Evolutionary conservation across 2,113 vertebrate species (phyloP).

Genomic region (Panurus biarmicus): DNA sequence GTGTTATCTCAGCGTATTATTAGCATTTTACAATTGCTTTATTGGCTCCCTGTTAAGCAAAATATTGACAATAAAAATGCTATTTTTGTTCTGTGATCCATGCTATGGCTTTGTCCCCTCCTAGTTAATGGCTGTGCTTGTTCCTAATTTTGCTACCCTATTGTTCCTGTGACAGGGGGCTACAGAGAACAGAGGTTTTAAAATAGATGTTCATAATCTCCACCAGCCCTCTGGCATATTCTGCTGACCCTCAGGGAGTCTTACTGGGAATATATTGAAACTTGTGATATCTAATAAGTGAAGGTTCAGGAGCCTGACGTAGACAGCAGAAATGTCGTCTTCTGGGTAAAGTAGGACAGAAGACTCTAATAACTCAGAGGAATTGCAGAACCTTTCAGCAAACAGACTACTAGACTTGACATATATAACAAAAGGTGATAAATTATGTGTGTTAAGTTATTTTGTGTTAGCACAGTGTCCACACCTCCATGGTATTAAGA

Average conservation of each 20-base stretch:
- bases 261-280: constrained; percentile 61
- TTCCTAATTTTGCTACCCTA: constrained; percentile 50
- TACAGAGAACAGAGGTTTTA: constrained; percentile 38
- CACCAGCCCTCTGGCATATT: constrained; percentile 60
- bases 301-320: constrained; percentile 49
- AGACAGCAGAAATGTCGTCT: constrained; percentile 37
- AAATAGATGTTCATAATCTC: constrained; percentile 69
- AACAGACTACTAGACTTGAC: constrained; percentile 20
- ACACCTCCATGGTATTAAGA: neutral
- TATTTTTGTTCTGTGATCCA: constrained; percentile 56
- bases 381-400: constrained; percentile 36
- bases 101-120: constrained; percentile 26
- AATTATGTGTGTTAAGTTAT: constrained; percentile 20
- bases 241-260: constrained; percentile 62
- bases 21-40: constrained; percentile 48
- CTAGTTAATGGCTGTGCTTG: constrained; percentile 31
- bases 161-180: constrained; percentile 64
- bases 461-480: neutral
- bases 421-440: constrained; percentile 26
- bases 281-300: constrained; percentile 59
- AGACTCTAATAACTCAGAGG: constrained; percentile 47
- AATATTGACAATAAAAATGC: constrained; percentile 68
- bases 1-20: constrained; percentile 20
- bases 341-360: constrained; percentile 39
- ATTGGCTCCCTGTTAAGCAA: constrained; percentile 69